Base-by-base conservation (phyloP, 2,888 invertebrate genomes). In the Athalia cordata region DNA sequence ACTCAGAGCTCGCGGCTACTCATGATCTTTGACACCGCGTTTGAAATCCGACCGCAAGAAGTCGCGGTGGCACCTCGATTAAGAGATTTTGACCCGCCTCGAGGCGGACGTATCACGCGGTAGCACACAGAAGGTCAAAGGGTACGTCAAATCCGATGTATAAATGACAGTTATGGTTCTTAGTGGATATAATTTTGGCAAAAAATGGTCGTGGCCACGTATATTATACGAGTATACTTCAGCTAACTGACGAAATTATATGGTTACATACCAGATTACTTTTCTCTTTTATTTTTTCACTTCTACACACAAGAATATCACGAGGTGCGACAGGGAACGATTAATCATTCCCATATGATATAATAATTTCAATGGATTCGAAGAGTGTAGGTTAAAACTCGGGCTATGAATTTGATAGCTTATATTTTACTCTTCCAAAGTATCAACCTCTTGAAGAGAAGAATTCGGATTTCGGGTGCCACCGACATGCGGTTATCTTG, bases 401-500 rank as follows among this genome's bases (percentile, higher is more conserved):
- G 29, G 29, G 2, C 29, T 2, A 29, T 2, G 29, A 29, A 29
- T 29, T 29, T 29, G 55, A 55, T 55, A 55, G 55, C n/a, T 55
- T 55, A n/a, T 55, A 4, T 29, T 29, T 29, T 29, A 1, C 29
- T 29, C 29, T 29, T 29, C 29, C 29, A 29, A 29, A 29, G 29
- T 29, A 29, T 29, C 29, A 29, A 29, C 29, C 62, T 62, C 13
- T 7, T 13, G 61, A 15, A 47, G 66, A 66, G 47, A n/a, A 43
- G 66, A 6, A 66, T 6, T n/a, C 43, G 66, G 8, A 45, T 15
- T 11, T 61, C n/a, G 29, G 72, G 47, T 64, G n/a, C 61, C 65
- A 68, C 62, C 64, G 67, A 43, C 62, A 55, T 45, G 49, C 64
- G 43, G 62, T 80, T 78, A 79, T 77, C 78, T 47, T 13, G 45